These are phyloP conservation scores for Tyrophagus putrescentiae DNA, from an alignment of 1,140 invertebrate species.

Conservation along the genomic window DNA sequence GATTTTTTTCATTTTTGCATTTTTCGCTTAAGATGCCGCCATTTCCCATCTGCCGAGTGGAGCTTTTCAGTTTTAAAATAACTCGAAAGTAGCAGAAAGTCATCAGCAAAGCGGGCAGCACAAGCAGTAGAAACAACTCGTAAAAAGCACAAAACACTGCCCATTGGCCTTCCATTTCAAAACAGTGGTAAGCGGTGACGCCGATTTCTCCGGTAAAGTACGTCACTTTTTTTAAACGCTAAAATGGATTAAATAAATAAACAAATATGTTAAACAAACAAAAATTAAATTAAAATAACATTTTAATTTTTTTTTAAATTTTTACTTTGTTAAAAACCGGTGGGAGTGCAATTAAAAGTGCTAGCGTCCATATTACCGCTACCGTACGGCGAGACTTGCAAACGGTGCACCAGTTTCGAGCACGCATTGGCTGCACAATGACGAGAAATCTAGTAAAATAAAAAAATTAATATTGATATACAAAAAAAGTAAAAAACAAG, in stretches of 20 bases:
- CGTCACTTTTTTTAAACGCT: constrained; percentile 31
- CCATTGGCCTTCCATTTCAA: constrained; percentile 29
- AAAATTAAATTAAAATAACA: background rate
- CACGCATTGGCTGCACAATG: constrained; percentile 29
- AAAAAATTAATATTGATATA: constrained; percentile 25
- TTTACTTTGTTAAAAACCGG: constrained; percentile 34
- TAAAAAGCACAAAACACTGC: constrained; percentile 31
- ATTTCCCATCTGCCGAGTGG: constrained; percentile 27
- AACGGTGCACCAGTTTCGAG: constrained; percentile 27
- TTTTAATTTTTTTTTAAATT: background rate
- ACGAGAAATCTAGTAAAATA: constrained; percentile 30
- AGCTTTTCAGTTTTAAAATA: constrained; percentile 36
- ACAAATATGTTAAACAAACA: constrained; percentile 4
- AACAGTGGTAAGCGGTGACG: constrained; percentile 31
- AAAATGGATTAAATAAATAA: constrained; percentile 8
- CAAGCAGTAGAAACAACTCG: constrained; percentile 34
- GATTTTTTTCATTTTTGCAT: too few species aligned
- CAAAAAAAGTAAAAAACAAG: constrained; percentile 10
- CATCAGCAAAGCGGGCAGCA: constrained; percentile 33
- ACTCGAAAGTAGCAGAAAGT: constrained; percentile 35
- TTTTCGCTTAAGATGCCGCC: background rate
- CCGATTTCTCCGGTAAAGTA: constrained; percentile 33
- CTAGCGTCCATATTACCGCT: constrained; percentile 27
- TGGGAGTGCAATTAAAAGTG: constrained; percentile 33
- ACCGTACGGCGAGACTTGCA: constrained; percentile 25